Evolutionary conservation across 2,113 vertebrate species (phyloP), one percentile per base, ranked within the genome.

Genomic region (Mustela lutreola): DNA sequence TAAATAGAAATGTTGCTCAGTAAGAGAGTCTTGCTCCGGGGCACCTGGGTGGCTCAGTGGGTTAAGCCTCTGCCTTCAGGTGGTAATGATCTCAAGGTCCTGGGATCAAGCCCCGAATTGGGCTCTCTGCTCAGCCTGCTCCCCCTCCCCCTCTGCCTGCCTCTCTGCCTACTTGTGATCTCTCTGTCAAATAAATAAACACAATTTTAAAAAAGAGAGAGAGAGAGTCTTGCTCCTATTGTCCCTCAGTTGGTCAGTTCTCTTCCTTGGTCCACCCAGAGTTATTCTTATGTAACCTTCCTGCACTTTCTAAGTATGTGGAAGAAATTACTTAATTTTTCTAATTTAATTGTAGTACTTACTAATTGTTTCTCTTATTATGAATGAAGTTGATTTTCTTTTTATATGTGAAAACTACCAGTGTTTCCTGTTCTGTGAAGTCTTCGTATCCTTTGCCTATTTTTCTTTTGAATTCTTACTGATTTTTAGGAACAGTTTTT

Each of bases 341-440:
- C 60, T 95, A 79, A 92, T 15, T 5, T 90, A 63, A 62, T 92
- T 87, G 1, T 88, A 63, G 28, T 62, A 76, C 62, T 94, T 62
- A 76, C 62, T 94, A 71, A 45, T 87, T 96, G 15, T 84, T 94
- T 94, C 2, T 92, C 1, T 65, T 18, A 62, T 70, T 91, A 62
- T 71, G 50, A 87, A 58, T 83, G 60, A 91, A 78, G 19, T 94
- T 39, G 53, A 84, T 33, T 53, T 75, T 89, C 4, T 91, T 84
- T 91, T 85, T 89, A 71, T 81, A 93, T 95, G 65, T 97, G 75
- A 96, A 86, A 93, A 86, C 81, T 16, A 75, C 22, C 12, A 76
- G 1, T 95, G 36, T 81, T 94, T 96, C 39, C 11, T 89, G 2
- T 50, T 96, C 22, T 90, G 11, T 92, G 45, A 96, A 82, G 39